Percentiles rank a stretch among this genome's conserved stretches.
phyloP scores from a whole-genome alignment of 30 jellyfish, hydroid and myxozoan species.

The Chrysaora quinquecirrha region DNA sequence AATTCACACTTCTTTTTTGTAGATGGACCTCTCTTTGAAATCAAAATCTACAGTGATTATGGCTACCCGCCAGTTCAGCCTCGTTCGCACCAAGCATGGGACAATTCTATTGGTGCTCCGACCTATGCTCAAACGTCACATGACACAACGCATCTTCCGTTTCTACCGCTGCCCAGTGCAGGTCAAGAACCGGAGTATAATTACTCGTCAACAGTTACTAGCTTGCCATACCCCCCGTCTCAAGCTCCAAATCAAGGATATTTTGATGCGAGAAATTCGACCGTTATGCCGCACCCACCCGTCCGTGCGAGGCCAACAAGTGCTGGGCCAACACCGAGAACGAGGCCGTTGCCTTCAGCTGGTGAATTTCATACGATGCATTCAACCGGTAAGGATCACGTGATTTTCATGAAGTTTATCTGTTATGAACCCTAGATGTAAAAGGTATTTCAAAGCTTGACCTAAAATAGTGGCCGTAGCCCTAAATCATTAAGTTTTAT shows the following conservation, averaged over 20 bases:
- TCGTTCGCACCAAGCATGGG: constrained; percentile 74
- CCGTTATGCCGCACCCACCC: constrained; percentile 85
- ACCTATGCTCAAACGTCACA: constrained; percentile 6
- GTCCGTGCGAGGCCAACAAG: constrained; percentile 66
- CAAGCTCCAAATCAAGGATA: too few species aligned
- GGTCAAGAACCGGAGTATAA: constrained; percentile 3
- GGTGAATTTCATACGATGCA: constrained; percentile 7
- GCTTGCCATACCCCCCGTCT: constrained; percentile 73
- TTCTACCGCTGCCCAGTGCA: constrained; percentile 24
- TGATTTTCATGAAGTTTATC: too few species aligned
- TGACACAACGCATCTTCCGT: constrained; percentile 43
- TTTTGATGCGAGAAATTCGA: too few species aligned
- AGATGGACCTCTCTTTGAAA: constrained; percentile 94
- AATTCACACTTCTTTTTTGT: neutral
- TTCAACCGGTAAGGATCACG: constrained; percentile 1
- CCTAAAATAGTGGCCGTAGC: too few species aligned
- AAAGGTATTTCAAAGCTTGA: too few species aligned
- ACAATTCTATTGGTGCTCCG: constrained; percentile 4
- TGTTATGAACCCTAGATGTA: too few species aligned
- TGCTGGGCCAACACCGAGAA: constrained; percentile 54
- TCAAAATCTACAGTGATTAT: constrained; percentile 18
- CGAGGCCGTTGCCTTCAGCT: constrained; percentile 61
- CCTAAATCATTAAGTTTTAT: too few species aligned
- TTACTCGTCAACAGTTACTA: constrained; percentile 5
- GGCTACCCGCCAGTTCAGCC: constrained; percentile 56